A percentile compares a stretch with the other conserved stretches of the same genome.
These are phyloP conservation scores for Schizaphis graminum DNA, from an alignment of 2,888 invertebrate genomes.

Conservation along the genomic window DNA sequence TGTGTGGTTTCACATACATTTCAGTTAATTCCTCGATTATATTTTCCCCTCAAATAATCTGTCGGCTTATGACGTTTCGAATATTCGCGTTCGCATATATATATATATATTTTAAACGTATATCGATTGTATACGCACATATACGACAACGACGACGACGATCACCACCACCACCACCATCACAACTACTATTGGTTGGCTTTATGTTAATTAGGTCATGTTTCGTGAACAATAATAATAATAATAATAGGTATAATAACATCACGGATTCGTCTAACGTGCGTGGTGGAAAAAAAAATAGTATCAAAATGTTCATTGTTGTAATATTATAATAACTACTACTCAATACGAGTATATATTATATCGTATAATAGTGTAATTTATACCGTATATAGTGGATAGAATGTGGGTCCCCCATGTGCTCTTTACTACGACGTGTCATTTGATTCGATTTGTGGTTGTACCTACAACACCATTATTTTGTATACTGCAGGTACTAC, in stretches of 20 bases:
- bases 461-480: neutral
- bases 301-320: neutral
- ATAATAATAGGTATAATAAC: neutral
- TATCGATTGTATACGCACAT: constrained; percentile 33
- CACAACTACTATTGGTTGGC: neutral
- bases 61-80: neutral
- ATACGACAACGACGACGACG: neutral
- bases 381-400: neutral
- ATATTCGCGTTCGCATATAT: constrained; percentile 3
- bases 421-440: neutral
- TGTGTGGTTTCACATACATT: neutral
- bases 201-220: constrained; percentile 62
- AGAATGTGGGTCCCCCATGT: constrained; percentile 19
- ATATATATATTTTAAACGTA: constrained; percentile 16
- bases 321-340: neutral
- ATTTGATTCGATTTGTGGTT: neutral
- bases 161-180: neutral
- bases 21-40: neutral
- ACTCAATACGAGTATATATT: neutral
- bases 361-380: neutral
- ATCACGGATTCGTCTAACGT: constrained; percentile 49
- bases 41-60: neutral
- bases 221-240: constrained; percentile 58
- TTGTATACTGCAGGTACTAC: neutral
- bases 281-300: constrained; percentile 22